Evolutionary conservation across 2,797 vertebrate species (phyloP).

Genomic region (Betta splendens): DNA sequence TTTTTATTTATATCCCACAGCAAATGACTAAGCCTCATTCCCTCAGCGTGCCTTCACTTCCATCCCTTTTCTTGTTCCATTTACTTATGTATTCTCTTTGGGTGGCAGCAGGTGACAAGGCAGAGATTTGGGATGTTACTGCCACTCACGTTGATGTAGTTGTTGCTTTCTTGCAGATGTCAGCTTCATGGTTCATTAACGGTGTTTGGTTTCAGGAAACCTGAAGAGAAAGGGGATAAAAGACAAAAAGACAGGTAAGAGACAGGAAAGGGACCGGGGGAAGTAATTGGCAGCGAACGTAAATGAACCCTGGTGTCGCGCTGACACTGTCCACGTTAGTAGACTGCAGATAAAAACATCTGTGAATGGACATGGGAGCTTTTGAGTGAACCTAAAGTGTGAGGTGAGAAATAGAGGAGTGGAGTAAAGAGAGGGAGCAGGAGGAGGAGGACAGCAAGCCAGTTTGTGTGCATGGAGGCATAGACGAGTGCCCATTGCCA

Average conservation of each 20-base stretch:
- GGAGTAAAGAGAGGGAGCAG: constrained; percentile 48
- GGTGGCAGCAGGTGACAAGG: constrained; percentile 47
- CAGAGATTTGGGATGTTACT: constrained; percentile 31
- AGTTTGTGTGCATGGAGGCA: constrained; percentile 42
- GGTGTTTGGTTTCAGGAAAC: constrained; percentile 52
- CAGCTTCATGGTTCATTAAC: constrained; percentile 64
- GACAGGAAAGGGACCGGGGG: constrained; percentile 28
- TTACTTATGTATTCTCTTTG: constrained; percentile 49
- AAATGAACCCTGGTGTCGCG: constrained; percentile 40
- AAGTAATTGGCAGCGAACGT: constrained; percentile 62
- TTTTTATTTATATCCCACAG: constrained; percentile 11
- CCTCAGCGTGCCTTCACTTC: constrained; percentile 4
- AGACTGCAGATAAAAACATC: constrained; percentile 47
- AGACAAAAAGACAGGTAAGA: constrained; percentile 41
- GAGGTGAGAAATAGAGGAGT: constrained; percentile 55
- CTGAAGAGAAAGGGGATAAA: constrained; percentile 42
- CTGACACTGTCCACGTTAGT: constrained; percentile 37
- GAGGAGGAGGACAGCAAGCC: constrained; percentile 24
- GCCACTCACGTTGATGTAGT: constrained; percentile 53
- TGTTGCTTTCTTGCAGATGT: constrained; percentile 54
- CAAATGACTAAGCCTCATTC: constrained; percentile 16
- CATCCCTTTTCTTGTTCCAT: constrained; percentile 22
- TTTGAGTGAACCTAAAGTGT: constrained; percentile 45
- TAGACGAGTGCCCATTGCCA: constrained; percentile 35
- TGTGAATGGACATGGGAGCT: constrained; percentile 50